Base-by-base conservation (phyloP, 2,113 vertebrate species). In the Etheostoma spectabile region DNA sequence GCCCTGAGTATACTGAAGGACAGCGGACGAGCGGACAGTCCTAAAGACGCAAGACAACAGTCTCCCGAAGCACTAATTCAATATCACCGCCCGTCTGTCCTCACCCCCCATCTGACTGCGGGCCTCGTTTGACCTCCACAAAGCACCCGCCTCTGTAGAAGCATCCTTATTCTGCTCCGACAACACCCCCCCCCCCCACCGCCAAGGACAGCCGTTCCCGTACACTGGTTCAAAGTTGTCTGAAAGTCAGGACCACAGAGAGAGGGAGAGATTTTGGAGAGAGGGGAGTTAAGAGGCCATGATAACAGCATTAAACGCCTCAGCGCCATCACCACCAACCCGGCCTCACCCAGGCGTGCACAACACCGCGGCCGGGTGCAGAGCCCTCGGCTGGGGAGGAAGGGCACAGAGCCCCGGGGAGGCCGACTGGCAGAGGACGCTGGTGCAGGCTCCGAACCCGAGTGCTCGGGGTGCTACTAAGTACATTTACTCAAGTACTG, bases 161-260 rank as follows among this genome's bases (percentile, higher is more conserved):
- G 55, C 73, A 65, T 74, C 12, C n/a, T 55, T 45, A 70, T 72
- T 81, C 70, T 33, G 55, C 69, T 10, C 74, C 51, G 42, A 52
- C 61, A 52, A 75, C 60, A 73, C 21, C 60, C 62, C 46, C 55
- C 21, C 22, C 68, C 2, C 61, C n/a, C 0, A 22, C 30, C 42
- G 16, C 19, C 83, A 65, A 86, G 86, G 73, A 72, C 79, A 2
- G 15, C 13, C 5, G 7, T 38, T 33, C 61, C 73, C 70, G 51
- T 46, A 24, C 81, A 18, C 66, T 24, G 69, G 69, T 64, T 77
- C 73, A 83, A 88, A 89, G 91, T 86, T 74, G 77, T 92, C 84
- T 91, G 71, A 88, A 93, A 93, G 93, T 89, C 90, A 86, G 16
- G 51, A 45, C 59, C 18, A 21, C 46, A 53, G 52, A 74, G 35